A percentile compares a stretch with the other conserved stretches of the same genome.
These are phyloP conservation scores for Diachasma alloeum DNA, from an alignment of 1,140 invertebrate genomes.

Conservation along the genomic window DNA sequence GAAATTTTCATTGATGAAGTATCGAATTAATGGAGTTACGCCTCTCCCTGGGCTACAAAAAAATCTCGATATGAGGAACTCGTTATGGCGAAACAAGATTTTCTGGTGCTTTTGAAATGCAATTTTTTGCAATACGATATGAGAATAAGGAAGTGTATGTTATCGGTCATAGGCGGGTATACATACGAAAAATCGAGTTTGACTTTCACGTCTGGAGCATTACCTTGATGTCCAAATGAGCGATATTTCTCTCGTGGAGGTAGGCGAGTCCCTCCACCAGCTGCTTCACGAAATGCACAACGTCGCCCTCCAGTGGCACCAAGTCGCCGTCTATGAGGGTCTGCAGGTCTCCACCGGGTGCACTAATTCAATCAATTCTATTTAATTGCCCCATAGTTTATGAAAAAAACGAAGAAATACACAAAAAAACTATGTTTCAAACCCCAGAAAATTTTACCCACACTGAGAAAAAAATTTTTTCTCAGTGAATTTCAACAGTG, in stretches of 20 bases:
- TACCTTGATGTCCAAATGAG: constrained; percentile 84
- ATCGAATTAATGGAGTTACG: too few species aligned
- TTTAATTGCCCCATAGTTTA: background rate
- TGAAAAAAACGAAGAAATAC: background rate
- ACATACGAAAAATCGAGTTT: constrained; percentile 35
- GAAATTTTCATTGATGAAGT: too few species aligned
- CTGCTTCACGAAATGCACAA: constrained; percentile 74
- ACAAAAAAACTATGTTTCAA: too few species aligned
- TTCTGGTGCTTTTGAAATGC: background rate
- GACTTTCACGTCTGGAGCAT: constrained; percentile 38
- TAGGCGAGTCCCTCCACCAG: constrained; percentile 76
- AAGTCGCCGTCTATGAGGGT: constrained; percentile 79
- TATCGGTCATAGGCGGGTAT: constrained; percentile 1
- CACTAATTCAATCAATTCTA: constrained; percentile 60
- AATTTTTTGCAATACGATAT: background rate
- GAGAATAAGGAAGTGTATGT: background rate
- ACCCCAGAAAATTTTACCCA: too few species aligned
- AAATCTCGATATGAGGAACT: background rate
- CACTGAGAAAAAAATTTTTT: too few species aligned
- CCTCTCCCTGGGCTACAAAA: background rate
- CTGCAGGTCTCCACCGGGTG: constrained; percentile 79
- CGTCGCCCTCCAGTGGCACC: constrained; percentile 75
- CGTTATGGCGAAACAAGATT: background rate
- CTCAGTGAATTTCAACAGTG: too few species aligned
- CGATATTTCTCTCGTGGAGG: constrained; percentile 78